Evolutionary conservation across 2,113 vertebrate species (phyloP).

Genomic region (Spermophilus dauricus): DNA sequence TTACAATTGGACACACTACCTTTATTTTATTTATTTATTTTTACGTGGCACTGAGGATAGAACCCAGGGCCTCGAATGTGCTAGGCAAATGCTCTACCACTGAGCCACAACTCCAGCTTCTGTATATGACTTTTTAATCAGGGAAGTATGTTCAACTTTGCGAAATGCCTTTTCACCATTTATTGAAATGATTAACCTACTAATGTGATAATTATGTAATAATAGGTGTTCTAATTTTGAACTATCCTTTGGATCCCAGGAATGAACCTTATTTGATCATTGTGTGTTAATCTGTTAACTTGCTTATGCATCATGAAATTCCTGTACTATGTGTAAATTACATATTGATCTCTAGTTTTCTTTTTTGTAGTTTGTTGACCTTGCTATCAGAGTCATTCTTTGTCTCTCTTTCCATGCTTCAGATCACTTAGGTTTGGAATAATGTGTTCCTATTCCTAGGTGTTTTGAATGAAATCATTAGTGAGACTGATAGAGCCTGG

Average conservation of each 20-base stretch:
- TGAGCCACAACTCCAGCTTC: too few species aligned
- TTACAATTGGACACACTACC: too few species aligned
- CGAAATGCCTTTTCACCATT: too few species aligned
- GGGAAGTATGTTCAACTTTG: too few species aligned
- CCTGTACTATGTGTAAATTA: background rate
- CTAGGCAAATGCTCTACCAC: too few species aligned
- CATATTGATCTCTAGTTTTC: background rate
- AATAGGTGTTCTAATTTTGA: constrained; percentile 56
- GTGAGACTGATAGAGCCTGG: background rate
- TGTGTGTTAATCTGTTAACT: background rate
- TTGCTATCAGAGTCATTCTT: background rate
- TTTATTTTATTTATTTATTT: too few species aligned
- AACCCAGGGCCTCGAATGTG: too few species aligned
- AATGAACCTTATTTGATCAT: background rate
- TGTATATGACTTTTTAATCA: too few species aligned
- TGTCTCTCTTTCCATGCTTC: background rate
- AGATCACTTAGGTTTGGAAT: background rate
- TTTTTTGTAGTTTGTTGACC: constrained; percentile 17
- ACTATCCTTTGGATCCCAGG: background rate
- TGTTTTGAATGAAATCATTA: constrained; percentile 44
- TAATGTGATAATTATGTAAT: too few species aligned
- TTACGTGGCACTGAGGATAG: too few species aligned
- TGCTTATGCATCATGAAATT: background rate
- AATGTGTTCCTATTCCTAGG: background rate
- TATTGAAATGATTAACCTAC: too few species aligned